Evolutionary conservation across 2,797 vertebrate genomes (phyloP).

Genomic region (Sternarchorhynchus goeldii): DNA sequence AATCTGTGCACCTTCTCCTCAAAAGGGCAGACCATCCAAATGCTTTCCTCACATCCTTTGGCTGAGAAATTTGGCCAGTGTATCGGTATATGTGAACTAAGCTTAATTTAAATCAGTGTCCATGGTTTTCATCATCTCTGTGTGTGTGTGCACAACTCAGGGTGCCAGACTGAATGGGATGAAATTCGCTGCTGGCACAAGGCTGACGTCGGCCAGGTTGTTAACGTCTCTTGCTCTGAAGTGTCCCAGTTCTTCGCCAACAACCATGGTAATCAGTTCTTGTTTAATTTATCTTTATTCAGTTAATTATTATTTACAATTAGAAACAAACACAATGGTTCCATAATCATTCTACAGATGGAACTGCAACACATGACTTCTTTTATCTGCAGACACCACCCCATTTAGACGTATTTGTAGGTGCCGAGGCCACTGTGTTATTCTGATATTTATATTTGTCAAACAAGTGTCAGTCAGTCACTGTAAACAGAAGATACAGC

Average conservation of each 20-base stretch:
- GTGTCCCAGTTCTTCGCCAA: conserved; percentile 71
- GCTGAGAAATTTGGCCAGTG: background rate
- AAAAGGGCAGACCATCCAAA: background rate
- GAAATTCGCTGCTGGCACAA: conserved; percentile 71
- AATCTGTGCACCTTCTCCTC: background rate
- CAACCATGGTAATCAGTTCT: conserved; percentile 68
- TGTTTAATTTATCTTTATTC: conserved; percentile 9
- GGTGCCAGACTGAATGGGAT: conserved; percentile 73
- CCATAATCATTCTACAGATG: too few species aligned
- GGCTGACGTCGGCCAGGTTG: conserved; percentile 70
- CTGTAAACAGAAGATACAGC: conserved; percentile 27
- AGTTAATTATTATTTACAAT: background rate
- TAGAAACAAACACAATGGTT: too few species aligned
- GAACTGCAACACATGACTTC: too few species aligned
- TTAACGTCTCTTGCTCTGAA: conserved; percentile 71
- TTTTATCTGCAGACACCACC: background rate
- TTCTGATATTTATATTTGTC: conserved; percentile 19
- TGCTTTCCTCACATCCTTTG: background rate
- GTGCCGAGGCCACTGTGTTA: background rate
- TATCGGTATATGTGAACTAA: background rate
- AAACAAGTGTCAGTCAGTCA: conserved; percentile 18
- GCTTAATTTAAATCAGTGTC: background rate
- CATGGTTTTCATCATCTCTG: background rate
- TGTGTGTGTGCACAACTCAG: conserved; percentile 49
- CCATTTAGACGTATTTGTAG: background rate